Percentiles rank a stretch among this genome's conserved stretches.
These are phyloP conservation scores for Camponotus floridanus DNA, from an alignment of 1,140 invertebrate species.

Conservation along the genomic window DNA sequence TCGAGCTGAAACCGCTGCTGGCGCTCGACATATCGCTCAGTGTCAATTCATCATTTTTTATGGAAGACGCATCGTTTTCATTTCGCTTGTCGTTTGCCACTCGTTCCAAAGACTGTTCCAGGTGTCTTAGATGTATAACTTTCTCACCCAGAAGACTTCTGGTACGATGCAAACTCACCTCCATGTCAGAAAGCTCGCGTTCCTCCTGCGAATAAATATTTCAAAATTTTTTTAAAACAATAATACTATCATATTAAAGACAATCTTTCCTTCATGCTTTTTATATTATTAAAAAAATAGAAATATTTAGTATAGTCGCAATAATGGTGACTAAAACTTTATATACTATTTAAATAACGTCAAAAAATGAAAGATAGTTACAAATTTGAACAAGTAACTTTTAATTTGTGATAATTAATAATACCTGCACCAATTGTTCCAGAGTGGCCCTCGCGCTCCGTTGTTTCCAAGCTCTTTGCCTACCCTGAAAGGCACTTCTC, in stretches of 20 bases:
- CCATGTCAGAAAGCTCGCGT: constrained; percentile 92
- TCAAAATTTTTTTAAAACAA: not conserved
- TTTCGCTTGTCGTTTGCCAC: constrained; percentile 84
- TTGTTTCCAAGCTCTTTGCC: constrained; percentile 88
- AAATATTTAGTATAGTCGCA: too few species aligned
- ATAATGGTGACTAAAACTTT: too few species aligned
- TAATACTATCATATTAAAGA: not conserved
- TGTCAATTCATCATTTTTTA: constrained; percentile 84
- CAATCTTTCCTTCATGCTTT: not conserved
- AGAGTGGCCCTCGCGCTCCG: constrained; percentile 87
- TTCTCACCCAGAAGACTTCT: constrained; percentile 92
- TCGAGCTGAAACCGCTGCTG: constrained; percentile 90
- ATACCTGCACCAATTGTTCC: constrained; percentile 89
- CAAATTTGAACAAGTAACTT: too few species aligned
- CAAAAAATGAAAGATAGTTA: too few species aligned
- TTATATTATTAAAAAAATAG: too few species aligned
- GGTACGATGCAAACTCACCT: constrained; percentile 92
- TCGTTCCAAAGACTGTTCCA: constrained; percentile 91
- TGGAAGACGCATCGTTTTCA: constrained; percentile 84
- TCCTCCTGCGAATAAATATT: constrained; percentile 88
- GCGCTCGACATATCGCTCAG: constrained; percentile 90
- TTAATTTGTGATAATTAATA: not conserved
- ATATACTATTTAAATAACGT: too few species aligned
- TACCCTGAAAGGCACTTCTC: constrained; percentile 86
- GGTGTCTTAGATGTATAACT: constrained; percentile 91